Conservation (phyloP, 2,888 invertebrate genomes). For the Escarpia spicata region DNA sequence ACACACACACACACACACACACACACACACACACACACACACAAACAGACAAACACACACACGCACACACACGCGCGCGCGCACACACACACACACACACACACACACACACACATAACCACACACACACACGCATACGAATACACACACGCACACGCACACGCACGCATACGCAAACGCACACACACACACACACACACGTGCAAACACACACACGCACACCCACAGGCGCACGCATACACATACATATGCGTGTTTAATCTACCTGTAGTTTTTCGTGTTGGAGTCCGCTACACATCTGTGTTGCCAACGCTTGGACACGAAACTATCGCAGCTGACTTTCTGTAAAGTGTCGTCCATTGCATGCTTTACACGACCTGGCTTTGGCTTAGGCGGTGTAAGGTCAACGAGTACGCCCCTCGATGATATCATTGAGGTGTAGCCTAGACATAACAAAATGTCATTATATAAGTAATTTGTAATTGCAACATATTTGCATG, state of each 20-base stretch:
- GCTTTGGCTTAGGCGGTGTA: not conserved
- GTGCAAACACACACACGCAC: conserved; percentile 20
- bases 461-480: not conserved
- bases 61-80: not conserved
- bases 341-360: not conserved
- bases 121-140: not conserved
- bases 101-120: not conserved
- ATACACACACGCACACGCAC: not conserved
- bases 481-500: not conserved
- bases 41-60: not conserved
- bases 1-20: not conserved
- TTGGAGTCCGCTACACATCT: not conserved
- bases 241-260: not conserved
- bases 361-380: not conserved
- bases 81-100: not conserved
- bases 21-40: conserved; percentile 19
- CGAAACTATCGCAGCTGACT: not conserved
- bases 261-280: not conserved
- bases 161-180: not conserved
- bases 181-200: conserved; percentile 22
- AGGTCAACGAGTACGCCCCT: not conserved
- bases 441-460: not conserved
- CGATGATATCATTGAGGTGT: not conserved
- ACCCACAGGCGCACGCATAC: not conserved
- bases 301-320: not conserved